Evolutionary conservation across 2,888 invertebrate genomes (phyloP).

Genomic region (Aelia acuminata): DNA sequence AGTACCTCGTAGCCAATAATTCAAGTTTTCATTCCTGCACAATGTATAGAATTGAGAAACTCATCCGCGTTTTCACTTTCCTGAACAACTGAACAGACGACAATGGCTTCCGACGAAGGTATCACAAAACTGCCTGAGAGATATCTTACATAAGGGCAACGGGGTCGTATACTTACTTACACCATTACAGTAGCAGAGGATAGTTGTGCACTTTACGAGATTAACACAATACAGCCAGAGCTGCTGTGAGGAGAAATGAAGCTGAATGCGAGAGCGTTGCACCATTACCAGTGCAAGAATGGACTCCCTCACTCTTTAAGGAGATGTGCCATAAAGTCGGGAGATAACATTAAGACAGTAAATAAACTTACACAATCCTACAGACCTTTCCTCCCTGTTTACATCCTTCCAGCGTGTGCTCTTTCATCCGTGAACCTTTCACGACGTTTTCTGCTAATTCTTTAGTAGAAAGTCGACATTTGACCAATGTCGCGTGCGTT

Average conservation of each 20-base stretch:
- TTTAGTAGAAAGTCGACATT: constrained; percentile 41
- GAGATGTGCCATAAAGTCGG: constrained; percentile 22
- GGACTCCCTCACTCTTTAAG: background rate
- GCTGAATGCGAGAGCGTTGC: background rate
- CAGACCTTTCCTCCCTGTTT: constrained; percentile 22
- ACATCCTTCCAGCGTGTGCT: constrained; percentile 26
- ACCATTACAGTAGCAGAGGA: constrained; percentile 9
- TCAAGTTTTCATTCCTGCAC: background rate
- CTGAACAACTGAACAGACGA: background rate
- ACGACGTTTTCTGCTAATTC: constrained; percentile 43
- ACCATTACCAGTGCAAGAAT: background rate
- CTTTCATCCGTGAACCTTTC: constrained; percentile 46
- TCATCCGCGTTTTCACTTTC: background rate
- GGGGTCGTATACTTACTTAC: background rate
- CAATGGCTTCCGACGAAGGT: background rate
- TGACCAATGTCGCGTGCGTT: background rate
- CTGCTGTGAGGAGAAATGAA: background rate
- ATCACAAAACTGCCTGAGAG: background rate
- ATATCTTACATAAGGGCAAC: background rate
- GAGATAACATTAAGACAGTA: constrained; percentile 23
- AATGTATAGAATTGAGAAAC: background rate
- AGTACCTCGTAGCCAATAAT: too few relatives aligned
- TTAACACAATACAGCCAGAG: background rate
- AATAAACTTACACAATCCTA: constrained; percentile 24
- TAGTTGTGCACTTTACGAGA: constrained; percentile 11